Percentiles rank a stretch among this genome's conserved stretches.
phyloP scores from a whole-genome alignment of 2,113 vertebrate genomes.

The Poecilia latipinna region DNA sequence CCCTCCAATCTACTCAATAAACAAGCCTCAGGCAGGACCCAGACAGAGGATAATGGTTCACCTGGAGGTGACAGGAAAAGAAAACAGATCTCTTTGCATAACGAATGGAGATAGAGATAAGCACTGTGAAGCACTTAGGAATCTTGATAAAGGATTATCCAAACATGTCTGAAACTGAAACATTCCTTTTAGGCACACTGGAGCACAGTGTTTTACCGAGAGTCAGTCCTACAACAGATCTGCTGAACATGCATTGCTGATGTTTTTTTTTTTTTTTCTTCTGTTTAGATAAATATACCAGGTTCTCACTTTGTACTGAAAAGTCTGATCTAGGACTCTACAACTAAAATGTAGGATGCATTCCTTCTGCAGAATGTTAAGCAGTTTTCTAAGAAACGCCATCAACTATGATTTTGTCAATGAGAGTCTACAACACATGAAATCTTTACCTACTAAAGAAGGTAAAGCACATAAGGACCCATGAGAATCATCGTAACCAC shows the following conservation, averaged over 20 bases:
- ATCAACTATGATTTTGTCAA: neutral
- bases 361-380: slow-evolving; percentile 34
- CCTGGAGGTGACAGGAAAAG: slow-evolving; percentile 78
- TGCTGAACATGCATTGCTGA: slow-evolving; percentile 14
- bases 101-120: slow-evolving; percentile 73
- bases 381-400: too few relatives aligned
- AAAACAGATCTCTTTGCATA: slow-evolving; percentile 76
- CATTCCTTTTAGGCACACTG: slow-evolving; percentile 32
- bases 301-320: slow-evolving; percentile 22
- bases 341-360: neutral
- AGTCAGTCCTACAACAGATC: slow-evolving; percentile 16
- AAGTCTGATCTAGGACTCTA: slow-evolving; percentile 8
- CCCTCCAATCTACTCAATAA: slow-evolving; percentile 69
- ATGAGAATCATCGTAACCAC: slow-evolving; percentile 10
- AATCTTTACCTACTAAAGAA: slow-evolving; percentile 7
- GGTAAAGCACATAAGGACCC: slow-evolving; percentile 3
- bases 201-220: slow-evolving; percentile 6
- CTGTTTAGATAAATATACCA: slow-evolving; percentile 9
- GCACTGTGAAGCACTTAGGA: slow-evolving; percentile 60
- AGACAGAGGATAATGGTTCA: slow-evolving; percentile 76
- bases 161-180: slow-evolving; percentile 60
- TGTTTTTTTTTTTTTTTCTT: slow-evolving; percentile 10
- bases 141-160: slow-evolving; percentile 71
- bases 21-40: slow-evolving; percentile 65
- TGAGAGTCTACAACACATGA: slow-evolving; percentile 3